Base-by-base conservation (phyloP, 2,113 vertebrate genomes). In the Ameiurus melas region DNA sequence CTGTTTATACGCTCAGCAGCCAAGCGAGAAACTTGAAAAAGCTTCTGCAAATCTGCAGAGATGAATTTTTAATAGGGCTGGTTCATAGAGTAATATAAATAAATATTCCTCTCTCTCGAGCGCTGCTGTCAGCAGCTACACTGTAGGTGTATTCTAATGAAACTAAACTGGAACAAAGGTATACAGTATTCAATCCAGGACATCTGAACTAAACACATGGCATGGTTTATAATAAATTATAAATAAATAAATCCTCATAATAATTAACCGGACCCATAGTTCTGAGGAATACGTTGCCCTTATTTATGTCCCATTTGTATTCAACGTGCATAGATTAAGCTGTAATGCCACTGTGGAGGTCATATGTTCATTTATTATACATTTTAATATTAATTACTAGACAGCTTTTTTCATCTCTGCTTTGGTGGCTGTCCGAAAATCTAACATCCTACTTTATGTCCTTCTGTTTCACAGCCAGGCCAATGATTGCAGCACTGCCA, bases 401-500 rank as follows among this genome's bases (percentile, higher is more conserved):
- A 27, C 16, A 43, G 3, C 22, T 75, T 27, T 77, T 22, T 64
- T 30, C 19, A 27, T 14, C 19, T 16, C 0, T 30, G 25, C 30
- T 8, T 47, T 83, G 10, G 25, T n/a, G 20, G 12, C 57, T 55
- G 1, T 77, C 3, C 27, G 9, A 77, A 57, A 36, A 25, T 51
- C 39, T 78, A 53, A 71, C 14, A 1, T 58, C 33, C 10, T 39
- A 4, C n/a, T 30, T 27, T 83, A 10, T 87, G 25, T 83, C 9
- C 0, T 86, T 27, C 20, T 17, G 5, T 83, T 90, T 94, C 92
- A 47, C 93, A 99, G 98, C 97, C 91, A 96, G 98, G 94, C 97
- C 97, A 0, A 96, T 99, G 95, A 97, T 98, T 73, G 97, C 97
- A 93, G 95, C 97, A 68, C 92, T 99, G 93, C 98, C 98, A 19